Percentiles rank a stretch among this genome's conserved stretches.
These are phyloP conservation scores for Muntiacus reevesi DNA, from an alignment of 2,113 vertebrate species.

Conservation along the genomic window DNA sequence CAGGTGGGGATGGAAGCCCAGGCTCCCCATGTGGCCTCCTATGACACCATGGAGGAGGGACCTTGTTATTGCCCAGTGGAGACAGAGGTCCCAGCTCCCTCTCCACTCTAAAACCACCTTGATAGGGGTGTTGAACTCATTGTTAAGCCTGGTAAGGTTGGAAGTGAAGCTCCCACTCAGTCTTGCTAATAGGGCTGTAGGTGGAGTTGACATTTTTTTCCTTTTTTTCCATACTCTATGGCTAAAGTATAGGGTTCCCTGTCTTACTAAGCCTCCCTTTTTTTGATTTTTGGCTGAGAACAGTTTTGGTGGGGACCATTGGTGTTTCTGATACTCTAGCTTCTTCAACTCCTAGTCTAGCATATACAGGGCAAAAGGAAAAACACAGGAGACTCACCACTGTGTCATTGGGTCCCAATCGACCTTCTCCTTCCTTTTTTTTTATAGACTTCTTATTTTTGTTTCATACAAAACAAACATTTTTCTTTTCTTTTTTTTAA, in stretches of 20 bases:
- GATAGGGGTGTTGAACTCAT: neutral
- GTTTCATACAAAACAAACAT: neutral
- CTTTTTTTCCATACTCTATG: neutral
- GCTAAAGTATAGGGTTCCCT: neutral
- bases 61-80: neutral
- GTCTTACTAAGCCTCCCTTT: neutral
- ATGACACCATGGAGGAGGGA: neutral
- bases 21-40: neutral
- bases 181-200: neutral
- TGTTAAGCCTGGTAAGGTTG: neutral
- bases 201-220: neutral
- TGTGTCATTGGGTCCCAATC: neutral
- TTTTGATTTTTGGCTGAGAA: neutral
- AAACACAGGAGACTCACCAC: neutral
- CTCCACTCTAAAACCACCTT: neutral
- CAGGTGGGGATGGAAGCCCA: neutral
- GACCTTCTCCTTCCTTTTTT: neutral
- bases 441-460: neutral
- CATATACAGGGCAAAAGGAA: neutral
- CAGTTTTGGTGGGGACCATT: neutral
- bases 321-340: neutral
- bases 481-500: neutral
- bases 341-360: neutral
- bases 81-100: neutral
- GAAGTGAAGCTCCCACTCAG: neutral